Evolutionary conservation across 1,140 invertebrate genomes (phyloP), one percentile per base, ranked within the genome.

Genomic region (Mercenaria mercenaria): DNA sequence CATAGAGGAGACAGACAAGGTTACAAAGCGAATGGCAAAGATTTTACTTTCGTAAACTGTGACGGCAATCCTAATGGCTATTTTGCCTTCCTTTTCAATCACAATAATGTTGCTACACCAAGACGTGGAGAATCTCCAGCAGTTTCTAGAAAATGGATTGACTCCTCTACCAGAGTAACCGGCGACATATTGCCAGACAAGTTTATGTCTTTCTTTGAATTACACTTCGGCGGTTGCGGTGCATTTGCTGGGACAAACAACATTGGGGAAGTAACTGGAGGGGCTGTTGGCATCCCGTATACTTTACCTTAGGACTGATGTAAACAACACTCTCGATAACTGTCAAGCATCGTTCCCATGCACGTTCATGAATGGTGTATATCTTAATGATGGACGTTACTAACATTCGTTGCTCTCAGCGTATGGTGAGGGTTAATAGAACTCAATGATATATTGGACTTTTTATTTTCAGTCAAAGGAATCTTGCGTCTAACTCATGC

Each of bases 201-300:
- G 29, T 90, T 90, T 56, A 26, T 81, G 23, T 50, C 72, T 10
- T 61, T 67, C 34, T 86, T 80, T 80, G 89, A 90, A 29, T 43
- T 90, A n/a, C 82, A 85, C 32, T 64, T 85, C 18, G 89, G 89
- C 13, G 89, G 89, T 13, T 90, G 89, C 59, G 89, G 89, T 15
- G 89, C 69, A 43, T 90, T 79, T 56, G 82, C 69, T 39, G 72
- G 26, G 4, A 47, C 72, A n/a, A 56, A 64, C 34, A 37, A 79
- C 37, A 39, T 87, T 29, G 13, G 10, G 0, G 74, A 77, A 47
- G 74, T 87, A 4, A 59, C 23, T 13, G 69, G 52, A 0, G 85
- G 52, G n/a, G 59, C 85, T 41, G 52, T 79, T 43, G 85, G 85
- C 13, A 79, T 79, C 47, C 76, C 76, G n/a, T n/a, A n/a, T n/a